Percentiles rank a stretch among this genome's conserved stretches.
Conservation (phyloP, 2,888 invertebrate genomes). For the Hemicrepidius hirtus region DNA sequence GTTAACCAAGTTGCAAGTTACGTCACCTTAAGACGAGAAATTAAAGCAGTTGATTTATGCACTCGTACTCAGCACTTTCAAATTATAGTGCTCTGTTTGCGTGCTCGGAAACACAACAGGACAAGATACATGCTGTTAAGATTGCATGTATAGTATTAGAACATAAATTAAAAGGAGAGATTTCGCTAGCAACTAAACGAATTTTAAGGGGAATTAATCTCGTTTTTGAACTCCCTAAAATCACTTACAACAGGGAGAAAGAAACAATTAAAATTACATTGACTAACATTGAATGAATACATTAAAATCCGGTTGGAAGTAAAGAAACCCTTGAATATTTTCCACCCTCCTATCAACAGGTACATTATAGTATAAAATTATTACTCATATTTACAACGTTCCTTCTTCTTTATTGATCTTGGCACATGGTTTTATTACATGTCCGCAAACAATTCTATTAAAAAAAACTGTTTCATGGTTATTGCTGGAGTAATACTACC, state of each 20-base stretch:
- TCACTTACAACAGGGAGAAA: not conserved
- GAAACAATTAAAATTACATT: conserved; percentile 9
- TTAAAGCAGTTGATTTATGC: conserved; percentile 56
- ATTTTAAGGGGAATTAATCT: conserved; percentile 33
- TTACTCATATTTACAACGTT: no score
- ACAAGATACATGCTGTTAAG: conserved; percentile 47
- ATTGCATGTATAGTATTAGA: conserved; percentile 48
- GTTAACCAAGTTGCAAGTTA: conserved; percentile 43
- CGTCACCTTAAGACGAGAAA: conserved; percentile 53
- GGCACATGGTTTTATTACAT: no score
- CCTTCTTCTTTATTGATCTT: no score
- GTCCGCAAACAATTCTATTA: no score
- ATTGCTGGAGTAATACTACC: no score
- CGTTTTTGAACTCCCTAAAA: not conserved
- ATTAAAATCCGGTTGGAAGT: not conserved
- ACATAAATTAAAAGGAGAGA: conserved; percentile 43
- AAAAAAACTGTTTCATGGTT: no score
- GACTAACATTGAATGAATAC: not conserved
- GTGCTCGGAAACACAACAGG: conserved; percentile 43
- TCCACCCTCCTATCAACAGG: no score
- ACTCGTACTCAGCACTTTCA: conserved; percentile 55
- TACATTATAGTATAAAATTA: no score
- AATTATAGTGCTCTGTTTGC: conserved; percentile 54
- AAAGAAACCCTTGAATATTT: not conserved
- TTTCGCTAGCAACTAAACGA: conserved; percentile 25